A percentile compares a stretch with the other conserved stretches of the same genome.
These are phyloP conservation scores for Exaiptasia diaphana DNA, from an alignment of 64 coral and sea anemone genomes.

Conservation along the genomic window DNA sequence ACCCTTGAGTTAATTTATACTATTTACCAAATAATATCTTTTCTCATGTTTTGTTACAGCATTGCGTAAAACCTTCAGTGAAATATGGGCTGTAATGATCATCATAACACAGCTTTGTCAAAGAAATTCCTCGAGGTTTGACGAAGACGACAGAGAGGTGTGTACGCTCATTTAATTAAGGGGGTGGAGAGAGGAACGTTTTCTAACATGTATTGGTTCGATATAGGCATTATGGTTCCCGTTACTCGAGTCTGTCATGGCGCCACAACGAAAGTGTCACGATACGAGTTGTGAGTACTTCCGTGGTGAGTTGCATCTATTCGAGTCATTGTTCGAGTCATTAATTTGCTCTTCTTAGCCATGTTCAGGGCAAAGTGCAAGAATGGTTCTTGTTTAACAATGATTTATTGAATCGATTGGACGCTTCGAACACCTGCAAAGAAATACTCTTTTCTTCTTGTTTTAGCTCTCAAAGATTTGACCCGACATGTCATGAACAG, in stretches of 20 bases:
- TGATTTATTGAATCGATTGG: no score
- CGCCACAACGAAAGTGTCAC: slow-evolving; percentile 79
- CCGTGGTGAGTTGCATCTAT: slow-evolving; percentile 57
- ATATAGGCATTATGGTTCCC: slow-evolving; percentile 96
- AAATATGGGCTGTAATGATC: slow-evolving; percentile 65
- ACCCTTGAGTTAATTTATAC: no score
- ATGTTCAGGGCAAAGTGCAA: no score
- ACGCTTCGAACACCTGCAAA: no score
- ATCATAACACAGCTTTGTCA: slow-evolving; percentile 93
- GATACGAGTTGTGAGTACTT: slow-evolving; percentile 84
- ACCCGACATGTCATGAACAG: slow-evolving; percentile 96
- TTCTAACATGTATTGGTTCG: not conserved
- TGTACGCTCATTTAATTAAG: not conserved
- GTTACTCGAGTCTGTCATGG: slow-evolving; percentile 91
- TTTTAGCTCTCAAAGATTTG: slow-evolving; percentile 91
- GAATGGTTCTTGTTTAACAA: no score
- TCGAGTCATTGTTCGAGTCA: no score
- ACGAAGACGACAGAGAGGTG: slow-evolving; percentile 92
- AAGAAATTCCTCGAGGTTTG: slow-evolving; percentile 86
- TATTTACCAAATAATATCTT: no score
- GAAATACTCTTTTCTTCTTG: not conserved
- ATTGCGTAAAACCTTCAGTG: slow-evolving; percentile 66
- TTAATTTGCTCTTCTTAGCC: no score
- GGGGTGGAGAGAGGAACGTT: no score
- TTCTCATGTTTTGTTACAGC: slow-evolving; percentile 38